Evolutionary conservation across 2,888 invertebrate species (phyloP).

Genomic region (Chrysodeixis includens): DNA sequence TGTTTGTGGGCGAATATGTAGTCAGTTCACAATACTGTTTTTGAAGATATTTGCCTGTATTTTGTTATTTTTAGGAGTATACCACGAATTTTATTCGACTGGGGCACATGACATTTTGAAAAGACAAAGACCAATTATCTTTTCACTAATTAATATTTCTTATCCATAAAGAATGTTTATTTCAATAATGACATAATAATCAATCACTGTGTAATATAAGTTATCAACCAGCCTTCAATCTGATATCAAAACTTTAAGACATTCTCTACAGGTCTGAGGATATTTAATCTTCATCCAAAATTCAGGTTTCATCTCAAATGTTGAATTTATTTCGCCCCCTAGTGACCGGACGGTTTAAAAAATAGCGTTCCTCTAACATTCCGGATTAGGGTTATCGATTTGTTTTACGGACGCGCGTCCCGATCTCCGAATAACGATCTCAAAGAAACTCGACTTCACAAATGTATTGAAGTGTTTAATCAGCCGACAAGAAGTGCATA

Average conservation of each 20-base stretch:
- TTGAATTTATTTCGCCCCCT: neutral
- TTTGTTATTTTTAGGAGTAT: too few species aligned
- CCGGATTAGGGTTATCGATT: slow-evolving; percentile 46
- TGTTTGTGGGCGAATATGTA: neutral
- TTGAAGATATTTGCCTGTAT: too few species aligned
- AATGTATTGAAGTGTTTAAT: slow-evolving; percentile 2
- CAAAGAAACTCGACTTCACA: neutral
- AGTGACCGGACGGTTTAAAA: neutral
- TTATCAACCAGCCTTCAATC: neutral
- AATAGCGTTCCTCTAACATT: slow-evolving; percentile 28
- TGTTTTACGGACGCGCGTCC: slow-evolving; percentile 33
- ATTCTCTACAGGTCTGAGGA: neutral
- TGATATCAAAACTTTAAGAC: neutral
- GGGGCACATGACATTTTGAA: too few species aligned
- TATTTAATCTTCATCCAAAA: neutral
- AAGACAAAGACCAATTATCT: too few species aligned
- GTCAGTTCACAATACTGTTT: too few species aligned
- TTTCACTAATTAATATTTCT: too few species aligned
- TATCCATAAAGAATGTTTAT: too few species aligned
- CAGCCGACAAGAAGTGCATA: slow-evolving; percentile 1
- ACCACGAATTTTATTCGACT: too few species aligned
- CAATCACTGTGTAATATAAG: neutral
- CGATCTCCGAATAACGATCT: slow-evolving; percentile 19
- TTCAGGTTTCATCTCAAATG: neutral
- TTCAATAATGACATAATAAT: neutral